Evolutionary conservation across 2,888 invertebrate species (phyloP).

Genomic region (Peribatodes rhomboidaria): DNA sequence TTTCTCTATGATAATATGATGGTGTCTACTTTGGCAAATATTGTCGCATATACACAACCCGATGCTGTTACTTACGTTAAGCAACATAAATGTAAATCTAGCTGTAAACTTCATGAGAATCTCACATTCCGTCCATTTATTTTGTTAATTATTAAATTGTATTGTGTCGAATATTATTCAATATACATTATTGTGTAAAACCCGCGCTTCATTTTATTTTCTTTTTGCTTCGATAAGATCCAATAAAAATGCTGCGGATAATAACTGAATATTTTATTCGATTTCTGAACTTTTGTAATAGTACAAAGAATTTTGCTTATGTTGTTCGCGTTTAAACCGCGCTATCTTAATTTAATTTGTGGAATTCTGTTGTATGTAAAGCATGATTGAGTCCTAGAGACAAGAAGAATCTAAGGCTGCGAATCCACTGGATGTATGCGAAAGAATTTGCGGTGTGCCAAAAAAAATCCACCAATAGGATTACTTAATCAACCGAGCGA

Average conservation of each 20-base stretch:
- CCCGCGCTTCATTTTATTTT: conserved; percentile 72
- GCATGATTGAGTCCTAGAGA: too few relatives aligned
- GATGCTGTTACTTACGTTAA: conserved; percentile 46
- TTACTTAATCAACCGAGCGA: background rate
- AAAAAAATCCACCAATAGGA: too few relatives aligned
- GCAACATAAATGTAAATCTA: conserved; percentile 49
- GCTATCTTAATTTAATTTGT: background rate
- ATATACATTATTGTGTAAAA: conserved; percentile 78
- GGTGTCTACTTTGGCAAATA: conserved; percentile 40
- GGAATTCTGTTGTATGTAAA: too few relatives aligned
- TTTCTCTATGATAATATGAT: background rate
- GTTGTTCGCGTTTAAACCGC: background rate
- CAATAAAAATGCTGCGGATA: conserved; percentile 57
- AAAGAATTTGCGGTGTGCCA: too few relatives aligned
- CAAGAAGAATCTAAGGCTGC: too few relatives aligned
- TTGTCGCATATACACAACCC: conserved; percentile 40
- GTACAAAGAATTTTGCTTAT: background rate
- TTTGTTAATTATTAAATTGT: conserved; percentile 79
- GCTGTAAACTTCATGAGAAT: conserved; percentile 72
- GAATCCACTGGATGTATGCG: too few relatives aligned
- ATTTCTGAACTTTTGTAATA: conserved; percentile 15
- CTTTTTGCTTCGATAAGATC: conserved; percentile 47
- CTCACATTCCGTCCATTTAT: conserved; percentile 86
- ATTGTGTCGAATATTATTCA: conserved; percentile 76
- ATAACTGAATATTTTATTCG: conserved; percentile 54